Evolutionary conservation across 2,113 vertebrate species (phyloP), one percentile per base, ranked within the genome.

Genomic region (Aythya baeri): DNA sequence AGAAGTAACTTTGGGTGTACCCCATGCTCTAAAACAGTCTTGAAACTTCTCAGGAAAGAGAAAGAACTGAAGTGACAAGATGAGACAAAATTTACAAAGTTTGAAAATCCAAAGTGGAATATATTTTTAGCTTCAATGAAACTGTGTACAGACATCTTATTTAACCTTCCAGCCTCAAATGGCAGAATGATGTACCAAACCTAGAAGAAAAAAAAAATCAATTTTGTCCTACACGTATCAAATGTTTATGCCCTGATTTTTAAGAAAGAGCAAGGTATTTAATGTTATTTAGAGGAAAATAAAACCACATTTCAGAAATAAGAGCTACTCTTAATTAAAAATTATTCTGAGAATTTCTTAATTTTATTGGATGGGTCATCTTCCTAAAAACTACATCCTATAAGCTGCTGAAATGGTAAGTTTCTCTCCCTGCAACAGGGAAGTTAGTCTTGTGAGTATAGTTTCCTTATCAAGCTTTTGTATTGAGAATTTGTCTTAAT

Each of bases 161-260:
- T 67, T 63, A 71, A 65, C 1, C 1, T 36, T 72, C 72, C 67
- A 72, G 7, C n/a, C 4, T 57, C 41, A 83, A 76, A 44, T 41
- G 11, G 7, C 31, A 79, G 21, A 85, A 55, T 6, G 12, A 7
- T 41, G 34, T 86, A 61, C 3, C 68, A 78, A 83, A 59, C 6
- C 3, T 49, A 5, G 13, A 2, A 16, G 55, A 41, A 67, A 55
- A 63, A 58, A 4, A 26, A 22, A 52, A 21, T 5, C 31, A 32
- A 17, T 1, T 3, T 57, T 82, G 22, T 62, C 21, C 4, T 32
- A 7, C 9, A 7, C 5, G 17, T 34, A 4, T 36, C 2, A n/a
- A 44, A 67, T 6, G 5, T 59, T 68, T n/a, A 9, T 20, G 6
- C 27, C 26, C 5, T 14, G 20, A 27, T 46, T 41, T 78, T 81